These are phyloP conservation scores for Cuculus canorus DNA, from an alignment of 2,797 vertebrate species.

Conservation along the genomic window DNA sequence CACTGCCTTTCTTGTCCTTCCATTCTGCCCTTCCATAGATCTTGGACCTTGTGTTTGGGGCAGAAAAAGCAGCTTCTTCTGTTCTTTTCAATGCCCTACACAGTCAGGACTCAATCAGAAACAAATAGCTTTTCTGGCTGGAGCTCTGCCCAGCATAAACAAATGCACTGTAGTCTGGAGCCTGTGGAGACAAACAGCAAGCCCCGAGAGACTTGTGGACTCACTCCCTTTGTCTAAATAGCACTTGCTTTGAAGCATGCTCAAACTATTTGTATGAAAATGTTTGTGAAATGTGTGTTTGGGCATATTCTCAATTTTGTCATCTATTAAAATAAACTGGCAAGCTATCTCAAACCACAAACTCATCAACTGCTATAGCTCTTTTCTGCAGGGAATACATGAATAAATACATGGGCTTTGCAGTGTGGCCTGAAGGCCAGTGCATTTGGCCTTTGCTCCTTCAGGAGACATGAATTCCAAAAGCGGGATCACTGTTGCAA, in stretches of 20 bases:
- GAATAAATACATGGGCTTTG: conserved; percentile 54
- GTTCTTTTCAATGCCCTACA: background rate
- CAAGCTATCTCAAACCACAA: conserved; percentile 61
- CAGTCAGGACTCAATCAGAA: background rate
- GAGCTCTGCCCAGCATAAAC: conserved; percentile 64
- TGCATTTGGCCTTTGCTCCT: conserved; percentile 39
- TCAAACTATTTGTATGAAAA: conserved; percentile 66
- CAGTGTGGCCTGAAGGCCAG: conserved; percentile 46
- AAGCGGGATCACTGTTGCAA: conserved; percentile 25
- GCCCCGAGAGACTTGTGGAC: conserved; percentile 47
- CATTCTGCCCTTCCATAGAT: background rate
- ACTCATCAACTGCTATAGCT: conserved; percentile 57
- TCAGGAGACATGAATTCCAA: conserved; percentile 38
- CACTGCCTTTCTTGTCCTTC: background rate
- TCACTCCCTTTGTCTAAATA: conserved; percentile 55
- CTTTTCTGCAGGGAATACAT: conserved; percentile 54
- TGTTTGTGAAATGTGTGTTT: conserved; percentile 68
- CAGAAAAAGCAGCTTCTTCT: background rate
- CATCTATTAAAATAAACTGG: conserved; percentile 72
- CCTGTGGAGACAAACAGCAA: conserved; percentile 58
- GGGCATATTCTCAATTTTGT: conserved; percentile 67
- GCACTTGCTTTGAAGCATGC: conserved; percentile 56
- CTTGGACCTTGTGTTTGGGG: background rate
- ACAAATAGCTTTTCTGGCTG: conserved; percentile 47
- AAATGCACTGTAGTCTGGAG: conserved; percentile 52